Evolutionary conservation across 2,888 invertebrate genomes (phyloP).

Genomic region (Mallateleia sp.): DNA sequence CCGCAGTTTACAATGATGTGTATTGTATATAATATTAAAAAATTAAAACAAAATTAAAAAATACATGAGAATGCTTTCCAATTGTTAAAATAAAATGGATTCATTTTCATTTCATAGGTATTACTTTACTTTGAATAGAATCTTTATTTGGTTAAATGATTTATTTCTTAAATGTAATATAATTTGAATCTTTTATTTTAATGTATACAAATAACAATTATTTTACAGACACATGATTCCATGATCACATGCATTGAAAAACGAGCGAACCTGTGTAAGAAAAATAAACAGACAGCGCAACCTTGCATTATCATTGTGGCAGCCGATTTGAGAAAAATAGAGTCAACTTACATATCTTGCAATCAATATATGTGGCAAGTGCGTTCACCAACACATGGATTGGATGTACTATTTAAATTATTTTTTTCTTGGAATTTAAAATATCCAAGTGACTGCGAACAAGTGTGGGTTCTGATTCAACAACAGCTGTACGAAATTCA

Average conservation of each 20-base stretch:
- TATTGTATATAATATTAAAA: no score
- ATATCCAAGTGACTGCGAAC: background rate
- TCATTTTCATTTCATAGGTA: no score
- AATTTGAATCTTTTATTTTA: no score
- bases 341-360: background rate
- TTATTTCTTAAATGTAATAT: no score
- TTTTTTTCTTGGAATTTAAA: background rate
- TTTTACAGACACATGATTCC: no score
- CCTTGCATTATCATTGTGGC: background rate
- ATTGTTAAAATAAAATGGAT: no score
- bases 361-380: background rate
- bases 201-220: no score
- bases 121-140: no score
- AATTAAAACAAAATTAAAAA: no score
- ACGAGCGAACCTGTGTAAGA: background rate
- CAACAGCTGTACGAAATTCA: background rate
- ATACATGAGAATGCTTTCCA: no score
- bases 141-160: no score
- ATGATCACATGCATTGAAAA: background rate
- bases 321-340: background rate
- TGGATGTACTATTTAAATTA: background rate
- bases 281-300: background rate
- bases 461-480: conserved; percentile 9
- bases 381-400: background rate
- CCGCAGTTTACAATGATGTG: no score